These are phyloP conservation scores for Otocyon megalotis DNA, from an alignment of 2,113 vertebrate genomes.

Conservation along the genomic window DNA sequence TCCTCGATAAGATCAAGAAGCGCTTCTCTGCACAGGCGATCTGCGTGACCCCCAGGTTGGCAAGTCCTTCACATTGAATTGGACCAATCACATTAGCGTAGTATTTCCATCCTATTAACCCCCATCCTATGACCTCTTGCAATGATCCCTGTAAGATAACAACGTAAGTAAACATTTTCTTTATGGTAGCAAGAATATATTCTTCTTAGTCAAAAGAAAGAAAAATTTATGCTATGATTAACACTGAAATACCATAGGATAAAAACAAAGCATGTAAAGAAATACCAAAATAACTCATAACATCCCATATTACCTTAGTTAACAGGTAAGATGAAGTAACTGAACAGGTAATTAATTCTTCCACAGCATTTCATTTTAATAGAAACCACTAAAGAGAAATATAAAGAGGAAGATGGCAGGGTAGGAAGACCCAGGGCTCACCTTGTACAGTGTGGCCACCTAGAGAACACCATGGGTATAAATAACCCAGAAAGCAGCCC, in stretches of 20 bases:
- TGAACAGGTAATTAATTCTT: not conserved
- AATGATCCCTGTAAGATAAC: conserved; percentile 91
- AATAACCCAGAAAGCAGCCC: too few relatives aligned
- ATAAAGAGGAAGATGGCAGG: too few relatives aligned
- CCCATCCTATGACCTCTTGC: conserved; percentile 98
- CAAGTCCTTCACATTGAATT: conserved; percentile 95
- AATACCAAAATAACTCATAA: not conserved
- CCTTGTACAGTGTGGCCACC: too few relatives aligned
- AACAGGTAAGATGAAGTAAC: not conserved
- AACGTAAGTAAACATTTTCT: not conserved
- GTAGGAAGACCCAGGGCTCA: too few relatives aligned
- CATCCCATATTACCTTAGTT: not conserved
- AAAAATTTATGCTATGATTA: not conserved
- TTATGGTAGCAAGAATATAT: not conserved
- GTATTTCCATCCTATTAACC: conserved; percentile 97
- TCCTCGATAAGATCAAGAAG: conserved; percentile 95
- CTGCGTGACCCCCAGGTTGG: conserved; percentile 94
- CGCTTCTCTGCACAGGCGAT: conserved; percentile 98
- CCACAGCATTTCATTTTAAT: not conserved
- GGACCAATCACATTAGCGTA: conserved; percentile 97
- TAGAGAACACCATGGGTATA: too few relatives aligned
- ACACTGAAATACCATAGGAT: not conserved
- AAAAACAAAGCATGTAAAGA: conserved; percentile 15
- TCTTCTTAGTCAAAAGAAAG: not conserved
- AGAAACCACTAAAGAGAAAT: not conserved